phyloP scores from a whole-genome alignment of 2,888 invertebrate genomes.

The Cantharis rufa region DNA sequence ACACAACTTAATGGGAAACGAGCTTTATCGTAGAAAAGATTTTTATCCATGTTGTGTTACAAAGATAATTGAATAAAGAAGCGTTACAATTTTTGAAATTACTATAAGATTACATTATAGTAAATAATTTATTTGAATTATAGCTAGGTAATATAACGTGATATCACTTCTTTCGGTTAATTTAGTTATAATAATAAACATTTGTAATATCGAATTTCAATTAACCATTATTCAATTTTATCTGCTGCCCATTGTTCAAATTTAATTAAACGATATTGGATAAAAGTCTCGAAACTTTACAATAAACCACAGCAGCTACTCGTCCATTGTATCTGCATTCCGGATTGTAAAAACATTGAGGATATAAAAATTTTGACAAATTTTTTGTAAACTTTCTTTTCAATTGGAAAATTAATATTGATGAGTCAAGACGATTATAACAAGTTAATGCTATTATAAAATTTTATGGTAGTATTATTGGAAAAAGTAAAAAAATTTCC shows the following conservation, averaged over 20 bases:
- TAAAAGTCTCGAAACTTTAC: not conserved
- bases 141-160: not conserved
- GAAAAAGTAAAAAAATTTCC: not conserved
- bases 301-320: not conserved
- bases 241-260: not conserved
- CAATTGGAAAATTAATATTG: not conserved
- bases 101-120: not conserved
- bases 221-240: not conserved
- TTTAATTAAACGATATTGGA: not conserved
- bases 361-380: not conserved
- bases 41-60: not conserved
- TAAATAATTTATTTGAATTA: not conserved
- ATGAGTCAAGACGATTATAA: not conserved
- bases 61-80: not conserved
- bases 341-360: too few relatives aligned
- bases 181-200: not conserved
- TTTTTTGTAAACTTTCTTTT: not conserved
- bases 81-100: not conserved
- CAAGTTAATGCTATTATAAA: not conserved
- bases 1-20: not conserved
- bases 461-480: not conserved
- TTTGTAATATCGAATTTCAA: not conserved
- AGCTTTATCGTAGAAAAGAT: not conserved
- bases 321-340: not conserved
- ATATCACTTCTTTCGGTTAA: not conserved